A percentile compares a stretch with the other conserved stretches of the same genome.
phyloP scores from a whole-genome alignment of 2,888 invertebrate genomes.

The Dasysyrphus albostriatus region DNA sequence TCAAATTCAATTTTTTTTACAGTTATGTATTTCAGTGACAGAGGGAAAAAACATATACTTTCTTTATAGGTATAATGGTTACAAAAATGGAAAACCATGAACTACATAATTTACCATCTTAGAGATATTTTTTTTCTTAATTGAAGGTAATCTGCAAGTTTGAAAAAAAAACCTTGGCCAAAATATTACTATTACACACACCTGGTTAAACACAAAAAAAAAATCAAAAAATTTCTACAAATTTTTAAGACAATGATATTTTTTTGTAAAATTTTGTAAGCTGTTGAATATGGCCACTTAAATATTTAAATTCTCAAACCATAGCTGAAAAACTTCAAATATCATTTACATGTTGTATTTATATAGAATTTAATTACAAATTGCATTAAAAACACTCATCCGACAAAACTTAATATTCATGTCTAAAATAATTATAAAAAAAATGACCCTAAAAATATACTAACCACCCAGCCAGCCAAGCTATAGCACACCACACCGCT shows the following conservation, averaged over 20 bases:
- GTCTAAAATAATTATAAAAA: background rate
- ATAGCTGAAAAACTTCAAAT: background rate
- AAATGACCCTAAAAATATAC: constrained; percentile 8
- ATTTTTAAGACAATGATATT: background rate
- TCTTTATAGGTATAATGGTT: background rate
- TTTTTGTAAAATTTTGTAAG: background rate
- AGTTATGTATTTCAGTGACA: no score
- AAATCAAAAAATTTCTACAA: background rate
- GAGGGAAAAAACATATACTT: no score
- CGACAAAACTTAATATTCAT: constrained; percentile 4
- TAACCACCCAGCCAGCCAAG: background rate
- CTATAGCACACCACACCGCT: background rate
- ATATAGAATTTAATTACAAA: background rate
- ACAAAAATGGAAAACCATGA: background rate
- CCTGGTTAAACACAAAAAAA: background rate
- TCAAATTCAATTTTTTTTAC: no score
- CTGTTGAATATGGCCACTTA: background rate
- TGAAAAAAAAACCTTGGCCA: background rate
- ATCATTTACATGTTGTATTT: background rate
- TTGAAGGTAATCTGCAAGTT: background rate
- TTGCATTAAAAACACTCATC: background rate
- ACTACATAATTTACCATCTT: background rate
- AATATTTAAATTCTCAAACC: no score
- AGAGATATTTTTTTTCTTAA: background rate
- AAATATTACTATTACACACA: background rate